Evolutionary conservation across 2,113 vertebrate genomes (phyloP).

Genomic region (Lampris incognitus): DNA sequence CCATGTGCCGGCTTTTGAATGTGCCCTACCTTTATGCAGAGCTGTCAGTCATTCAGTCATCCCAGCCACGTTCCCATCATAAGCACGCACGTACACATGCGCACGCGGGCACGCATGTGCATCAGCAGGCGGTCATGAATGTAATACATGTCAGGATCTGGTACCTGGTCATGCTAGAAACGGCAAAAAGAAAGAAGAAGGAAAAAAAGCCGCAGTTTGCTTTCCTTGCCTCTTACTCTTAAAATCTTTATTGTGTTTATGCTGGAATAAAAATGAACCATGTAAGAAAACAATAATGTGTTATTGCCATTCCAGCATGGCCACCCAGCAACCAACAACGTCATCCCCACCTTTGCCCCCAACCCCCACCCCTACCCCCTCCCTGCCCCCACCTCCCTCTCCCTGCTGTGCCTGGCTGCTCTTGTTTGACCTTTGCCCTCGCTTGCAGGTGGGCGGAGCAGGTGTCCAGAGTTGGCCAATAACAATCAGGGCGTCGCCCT

Average conservation of each 20-base stretch:
- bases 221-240: too few species aligned
- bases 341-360: constrained; percentile 37
- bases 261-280: not conserved
- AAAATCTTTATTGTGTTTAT: not conserved
- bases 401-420: constrained; percentile 82
- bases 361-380: constrained; percentile 18
- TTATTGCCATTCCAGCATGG: constrained; percentile 62
- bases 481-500: constrained; percentile 95
- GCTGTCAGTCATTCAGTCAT: constrained; percentile 60
- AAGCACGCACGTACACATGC: constrained; percentile 20
- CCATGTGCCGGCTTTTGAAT: constrained; percentile 48
- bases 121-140: constrained; percentile 24
- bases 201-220: too few species aligned
- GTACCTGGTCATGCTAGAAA: constrained; percentile 46
- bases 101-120: constrained; percentile 26
- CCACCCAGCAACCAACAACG: constrained; percentile 10
- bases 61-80: constrained; percentile 35
- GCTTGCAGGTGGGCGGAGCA: constrained; percentile 88
- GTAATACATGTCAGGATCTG: constrained; percentile 23
- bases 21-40: constrained; percentile 53
- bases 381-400: constrained; percentile 13
- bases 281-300: constrained; percentile 1
- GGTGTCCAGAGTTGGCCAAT: constrained; percentile 98
- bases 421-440: constrained; percentile 87
- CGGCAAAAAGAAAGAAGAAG: not conserved